phyloP scores from a whole-genome alignment of 1,140 invertebrate genomes.

The Pseudobourletiella spinata region DNA sequence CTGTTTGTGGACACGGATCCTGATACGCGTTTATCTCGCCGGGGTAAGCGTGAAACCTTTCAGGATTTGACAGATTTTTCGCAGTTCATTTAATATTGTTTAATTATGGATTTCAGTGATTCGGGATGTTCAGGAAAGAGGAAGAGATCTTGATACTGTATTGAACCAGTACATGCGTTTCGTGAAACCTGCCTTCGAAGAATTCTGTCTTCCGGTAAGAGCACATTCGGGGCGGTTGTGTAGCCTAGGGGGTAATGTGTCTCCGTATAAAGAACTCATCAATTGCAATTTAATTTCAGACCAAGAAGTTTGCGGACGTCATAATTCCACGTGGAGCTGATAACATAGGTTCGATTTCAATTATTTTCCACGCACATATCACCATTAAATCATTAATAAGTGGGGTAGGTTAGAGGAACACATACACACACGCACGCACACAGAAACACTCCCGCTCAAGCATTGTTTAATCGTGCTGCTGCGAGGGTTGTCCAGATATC shows the following conservation, averaged over 20 bases:
- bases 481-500: no score
- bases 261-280: no score
- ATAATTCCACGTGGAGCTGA: slow-evolving; percentile 96
- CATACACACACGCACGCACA: no score
- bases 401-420: no score
- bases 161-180: slow-evolving; percentile 94
- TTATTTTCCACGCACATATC: slow-evolving; percentile 6
- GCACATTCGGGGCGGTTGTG: background rate
- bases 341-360: slow-evolving; percentile 67
- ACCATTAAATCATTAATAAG: no score
- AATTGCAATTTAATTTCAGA: slow-evolving; percentile 57
- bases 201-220: slow-evolving; percentile 91
- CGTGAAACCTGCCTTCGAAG: slow-evolving; percentile 98
- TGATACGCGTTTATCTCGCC: slow-evolving; percentile 85
- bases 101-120: slow-evolving; percentile 56
- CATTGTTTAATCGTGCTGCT: no score
- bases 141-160: slow-evolving; percentile 85
- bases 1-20: slow-evolving; percentile 98
- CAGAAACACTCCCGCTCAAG: no score
- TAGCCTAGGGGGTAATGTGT: no score
- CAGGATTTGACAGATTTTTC: no score
- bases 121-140: slow-evolving; percentile 87
- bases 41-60: slow-evolving; percentile 58
- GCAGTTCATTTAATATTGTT: background rate
- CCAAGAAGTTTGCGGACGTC: slow-evolving; percentile 99